phyloP scores from a whole-genome alignment of 2,888 invertebrate species.

The Diplazon laetatorius region DNA sequence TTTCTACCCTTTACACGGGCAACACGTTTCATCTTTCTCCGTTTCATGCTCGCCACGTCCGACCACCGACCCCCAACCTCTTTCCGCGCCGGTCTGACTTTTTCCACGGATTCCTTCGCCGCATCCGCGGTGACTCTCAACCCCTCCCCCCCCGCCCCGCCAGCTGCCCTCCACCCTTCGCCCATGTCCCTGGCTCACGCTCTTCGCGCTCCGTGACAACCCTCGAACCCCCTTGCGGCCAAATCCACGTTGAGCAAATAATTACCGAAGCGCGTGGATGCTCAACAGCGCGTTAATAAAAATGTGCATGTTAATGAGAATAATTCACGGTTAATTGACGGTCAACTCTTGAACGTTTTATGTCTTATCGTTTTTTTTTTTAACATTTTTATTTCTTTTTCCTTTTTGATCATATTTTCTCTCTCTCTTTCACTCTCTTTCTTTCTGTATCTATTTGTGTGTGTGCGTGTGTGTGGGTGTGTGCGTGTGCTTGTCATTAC shows the following conservation, averaged over 20 bases:
- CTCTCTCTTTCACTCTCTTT: neutral
- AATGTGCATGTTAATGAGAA: conserved; percentile 63
- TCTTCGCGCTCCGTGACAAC: no score
- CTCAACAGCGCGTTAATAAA: conserved; percentile 49
- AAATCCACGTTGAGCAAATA: conserved; percentile 54
- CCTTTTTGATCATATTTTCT: conserved; percentile 12
- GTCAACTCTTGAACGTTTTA: conserved; percentile 17
- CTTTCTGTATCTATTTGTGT: neutral
- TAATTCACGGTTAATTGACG: conserved; percentile 60
- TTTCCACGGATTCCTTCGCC: conserved; percentile 58
- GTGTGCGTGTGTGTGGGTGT: no score
- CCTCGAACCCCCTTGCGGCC: conserved; percentile 39
- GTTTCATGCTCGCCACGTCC: neutral
- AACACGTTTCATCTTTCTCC: conserved; percentile 43
- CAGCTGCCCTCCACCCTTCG: no score
- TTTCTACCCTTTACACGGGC: conserved; percentile 31
- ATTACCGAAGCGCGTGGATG: conserved; percentile 45
- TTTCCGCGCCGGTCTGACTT: conserved; percentile 44
- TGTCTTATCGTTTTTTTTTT: no score
- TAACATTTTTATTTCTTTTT: conserved; percentile 12
- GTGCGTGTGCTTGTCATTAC: no score
- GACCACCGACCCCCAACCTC: conserved; percentile 6
- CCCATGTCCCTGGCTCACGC: no score
- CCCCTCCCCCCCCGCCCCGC: no score
- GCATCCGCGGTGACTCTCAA: conserved; percentile 57